Evolutionary conservation across 1,140 invertebrate species (phyloP), one percentile per base, ranked within the genome.

Genomic region (Solen grandis): DNA sequence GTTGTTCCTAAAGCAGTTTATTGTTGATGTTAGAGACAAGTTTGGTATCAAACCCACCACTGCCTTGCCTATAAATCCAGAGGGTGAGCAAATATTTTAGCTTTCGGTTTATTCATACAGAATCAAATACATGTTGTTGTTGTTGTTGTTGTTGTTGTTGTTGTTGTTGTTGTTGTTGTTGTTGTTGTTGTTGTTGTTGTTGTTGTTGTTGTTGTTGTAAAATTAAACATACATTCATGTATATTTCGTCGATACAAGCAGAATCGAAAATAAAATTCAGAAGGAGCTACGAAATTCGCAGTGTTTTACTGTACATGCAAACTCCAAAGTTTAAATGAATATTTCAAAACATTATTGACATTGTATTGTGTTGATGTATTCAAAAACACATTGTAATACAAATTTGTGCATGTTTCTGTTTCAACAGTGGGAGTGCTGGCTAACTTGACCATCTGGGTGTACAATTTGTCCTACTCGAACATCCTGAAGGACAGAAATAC

Each of bases 381-480:
- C n/a, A n/a, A n/a, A n/a, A n/a, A n/a, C n/a, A n/a, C n/a, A n/a
- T n/a, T n/a, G n/a, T n/a, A n/a, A n/a, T n/a, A n/a, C n/a, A n/a
- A n/a, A n/a, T n/a, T n/a, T n/a, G n/a, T n/a, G 29, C 29, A 25
- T 60, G n/a, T 60, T 5, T 55, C 33, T 35, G 10, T 16, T 62
- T 31, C 55, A 66, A 35, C 66, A 80, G 77, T 80, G 31, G 77
- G 77, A 38, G 77, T 80, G 16, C 22, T 80, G 16, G 68, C 77
- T 5, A 80, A 80, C 31, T 35, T 80, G 59, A 80, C 77, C 1
- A 50, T 80, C 27, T 80, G 77, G 77, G 77, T 80, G 16, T 72
- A 80, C 36, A 80, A 80, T 35, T 33, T 80, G 13, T 36, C 77
- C 16, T 80, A 80, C 41, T 72, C 66, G 0, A 27, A 31, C 22